Evolutionary conservation across 2,888 invertebrate species (phyloP).

Genomic region (Lagria hirta): DNA sequence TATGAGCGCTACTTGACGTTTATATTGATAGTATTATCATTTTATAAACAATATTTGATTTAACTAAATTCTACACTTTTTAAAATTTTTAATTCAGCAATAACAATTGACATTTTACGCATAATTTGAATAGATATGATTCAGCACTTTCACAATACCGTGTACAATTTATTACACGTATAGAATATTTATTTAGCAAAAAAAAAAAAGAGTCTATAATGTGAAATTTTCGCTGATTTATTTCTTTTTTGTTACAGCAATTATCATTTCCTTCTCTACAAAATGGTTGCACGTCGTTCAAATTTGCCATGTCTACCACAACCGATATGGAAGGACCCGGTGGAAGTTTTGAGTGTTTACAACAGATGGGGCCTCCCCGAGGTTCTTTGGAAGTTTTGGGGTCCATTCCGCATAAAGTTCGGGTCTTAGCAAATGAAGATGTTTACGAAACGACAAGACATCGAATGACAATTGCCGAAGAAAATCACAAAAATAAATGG

Average conservation of each 20-base stretch:
- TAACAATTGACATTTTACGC: no score
- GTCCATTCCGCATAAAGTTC: conserved; percentile 82
- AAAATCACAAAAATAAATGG: conserved; percentile 93
- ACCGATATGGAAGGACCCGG: conserved; percentile 79
- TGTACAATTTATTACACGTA: no score
- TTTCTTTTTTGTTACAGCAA: conserved; percentile 61
- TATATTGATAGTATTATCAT: no score
- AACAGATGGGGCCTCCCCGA: conserved; percentile 58
- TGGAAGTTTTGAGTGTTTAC: conserved; percentile 92
- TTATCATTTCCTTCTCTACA: conserved; percentile 72
- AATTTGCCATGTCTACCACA: conserved; percentile 76
- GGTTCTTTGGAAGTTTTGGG: conserved; percentile 79
- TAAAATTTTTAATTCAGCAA: no score
- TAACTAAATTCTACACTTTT: no score
- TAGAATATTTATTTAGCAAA: no score
- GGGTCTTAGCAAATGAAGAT: conserved; percentile 93
- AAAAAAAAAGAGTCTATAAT: no score
- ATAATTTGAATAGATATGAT: no score
- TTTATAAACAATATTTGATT: no score
- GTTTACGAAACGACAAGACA: conserved; percentile 90
- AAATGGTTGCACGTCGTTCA: conserved; percentile 64
- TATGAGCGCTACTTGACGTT: no score
- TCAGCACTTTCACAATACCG: no score
- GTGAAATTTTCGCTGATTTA: conserved; percentile 4
- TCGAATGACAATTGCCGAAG: conserved; percentile 89